Conservation (phyloP, 2,888 invertebrate species). For the Clostera curtula region DNA sequence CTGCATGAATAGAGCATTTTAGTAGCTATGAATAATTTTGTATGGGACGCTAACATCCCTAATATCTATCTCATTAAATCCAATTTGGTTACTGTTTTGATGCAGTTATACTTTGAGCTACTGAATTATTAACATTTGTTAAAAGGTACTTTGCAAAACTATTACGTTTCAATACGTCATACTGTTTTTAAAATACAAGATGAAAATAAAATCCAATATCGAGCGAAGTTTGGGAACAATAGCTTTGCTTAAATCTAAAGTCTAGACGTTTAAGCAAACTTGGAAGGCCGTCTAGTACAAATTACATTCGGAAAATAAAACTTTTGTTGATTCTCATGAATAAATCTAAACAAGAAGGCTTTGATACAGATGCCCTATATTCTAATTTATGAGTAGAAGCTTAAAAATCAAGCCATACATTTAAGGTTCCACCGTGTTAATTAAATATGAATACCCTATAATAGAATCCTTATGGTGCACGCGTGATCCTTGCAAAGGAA, state of each 20-base stretch:
- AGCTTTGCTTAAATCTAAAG: no score
- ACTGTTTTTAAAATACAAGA: no score
- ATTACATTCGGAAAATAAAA: no score
- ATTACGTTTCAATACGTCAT: constrained; percentile 8
- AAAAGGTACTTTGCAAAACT: constrained; percentile 7
- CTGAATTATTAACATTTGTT: constrained; percentile 15
- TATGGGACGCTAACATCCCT: constrained; percentile 65
- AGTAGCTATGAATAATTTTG: constrained; percentile 73
- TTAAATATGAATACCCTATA: constrained; percentile 70
- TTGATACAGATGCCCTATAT: constrained; percentile 6
- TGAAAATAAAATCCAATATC: no score
- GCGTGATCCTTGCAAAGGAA: constrained; percentile 47
- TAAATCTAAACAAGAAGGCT: no score
- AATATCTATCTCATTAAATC: constrained; percentile 71
- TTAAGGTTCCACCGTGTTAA: constrained; percentile 47
- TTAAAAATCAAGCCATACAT: constrained; percentile 41
- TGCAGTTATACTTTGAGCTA: constrained; percentile 27
- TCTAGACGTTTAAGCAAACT: no score
- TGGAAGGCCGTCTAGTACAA: no score
- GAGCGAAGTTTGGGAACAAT: constrained; percentile 1
- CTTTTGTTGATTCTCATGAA: no score
- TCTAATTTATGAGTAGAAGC: no score
- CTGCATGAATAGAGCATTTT: constrained; percentile 64
- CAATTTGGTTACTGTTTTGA: constrained; percentile 64
- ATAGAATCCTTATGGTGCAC: constrained; percentile 62